Evolutionary conservation across 2,113 vertebrate genomes (phyloP).

Genomic region (Jaculus jaculus): DNA sequence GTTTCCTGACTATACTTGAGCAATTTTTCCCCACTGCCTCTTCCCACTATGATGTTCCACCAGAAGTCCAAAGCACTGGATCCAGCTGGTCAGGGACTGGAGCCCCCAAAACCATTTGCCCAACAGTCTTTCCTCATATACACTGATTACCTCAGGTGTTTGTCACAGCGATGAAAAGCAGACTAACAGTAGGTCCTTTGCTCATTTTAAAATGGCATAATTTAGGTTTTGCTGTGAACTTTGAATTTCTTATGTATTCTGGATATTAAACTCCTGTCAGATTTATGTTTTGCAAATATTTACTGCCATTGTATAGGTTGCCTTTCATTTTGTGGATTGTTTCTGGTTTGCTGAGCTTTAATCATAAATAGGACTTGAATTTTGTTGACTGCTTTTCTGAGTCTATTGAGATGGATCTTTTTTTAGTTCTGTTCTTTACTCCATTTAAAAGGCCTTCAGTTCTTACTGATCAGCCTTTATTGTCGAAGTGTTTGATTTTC

Average conservation of each 20-base stretch:
- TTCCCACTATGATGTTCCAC: background rate
- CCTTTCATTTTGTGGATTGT: background rate
- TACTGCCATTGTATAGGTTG: background rate
- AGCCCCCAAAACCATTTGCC: background rate
- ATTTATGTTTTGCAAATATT: background rate
- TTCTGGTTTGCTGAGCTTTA: conserved; percentile 19
- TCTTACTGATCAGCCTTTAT: conserved; percentile 24
- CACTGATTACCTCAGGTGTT: background rate
- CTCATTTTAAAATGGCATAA: background rate
- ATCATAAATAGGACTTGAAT: background rate
- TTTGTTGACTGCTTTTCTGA: background rate
- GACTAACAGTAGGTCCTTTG: background rate
- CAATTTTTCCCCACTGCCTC: background rate
- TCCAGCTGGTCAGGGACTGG: background rate
- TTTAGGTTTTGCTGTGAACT: background rate
- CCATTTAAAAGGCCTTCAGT: background rate
- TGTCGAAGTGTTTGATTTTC: conserved; percentile 28
- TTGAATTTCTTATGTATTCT: background rate
- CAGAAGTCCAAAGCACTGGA: background rate
- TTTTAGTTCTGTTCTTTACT: conserved; percentile 10
- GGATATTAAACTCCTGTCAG: background rate
- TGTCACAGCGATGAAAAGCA: background rate
- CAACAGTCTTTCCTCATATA: background rate
- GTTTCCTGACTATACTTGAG: background rate
- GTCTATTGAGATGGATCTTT: background rate